Evolutionary conservation across 2,888 invertebrate species (phyloP).

Genomic region (Cybosia mesomella): DNA sequence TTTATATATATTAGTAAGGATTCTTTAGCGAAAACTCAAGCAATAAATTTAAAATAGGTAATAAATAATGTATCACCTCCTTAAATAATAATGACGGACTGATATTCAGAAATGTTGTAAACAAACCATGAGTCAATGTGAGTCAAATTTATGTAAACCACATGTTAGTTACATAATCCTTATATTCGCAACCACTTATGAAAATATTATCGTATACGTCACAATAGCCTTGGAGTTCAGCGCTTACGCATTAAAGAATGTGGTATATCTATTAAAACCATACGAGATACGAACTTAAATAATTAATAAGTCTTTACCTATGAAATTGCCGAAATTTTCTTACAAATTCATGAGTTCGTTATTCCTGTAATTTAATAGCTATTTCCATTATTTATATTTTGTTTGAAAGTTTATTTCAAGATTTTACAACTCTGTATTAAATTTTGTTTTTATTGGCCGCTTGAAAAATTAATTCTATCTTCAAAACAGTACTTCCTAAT

Average conservation of each 20-base stretch:
- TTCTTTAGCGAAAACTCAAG: neutral
- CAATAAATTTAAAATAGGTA: neutral
- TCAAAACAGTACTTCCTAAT: too few relatives aligned
- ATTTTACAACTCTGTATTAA: too few relatives aligned
- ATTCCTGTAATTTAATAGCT: too few relatives aligned
- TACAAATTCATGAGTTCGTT: too few relatives aligned
- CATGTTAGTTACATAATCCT: slow-evolving; percentile 16
- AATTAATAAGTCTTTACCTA: too few relatives aligned
- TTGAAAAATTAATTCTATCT: too few relatives aligned
- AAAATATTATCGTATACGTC: slow-evolving; percentile 1
- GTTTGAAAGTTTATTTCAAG: too few relatives aligned
- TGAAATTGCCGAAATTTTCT: too few relatives aligned
- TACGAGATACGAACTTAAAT: neutral
- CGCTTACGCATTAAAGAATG: neutral
- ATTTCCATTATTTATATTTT: too few relatives aligned
- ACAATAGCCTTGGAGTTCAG: neutral
- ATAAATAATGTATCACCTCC: slow-evolving; percentile 7
- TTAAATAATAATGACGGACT: slow-evolving; percentile 8
- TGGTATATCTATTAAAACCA: neutral
- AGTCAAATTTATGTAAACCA: slow-evolving; percentile 22
- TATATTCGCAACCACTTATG: slow-evolving; percentile 9
- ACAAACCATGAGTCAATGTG: slow-evolving; percentile 16
- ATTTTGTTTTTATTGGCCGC: too few relatives aligned
- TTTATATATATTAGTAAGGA: too few relatives aligned
- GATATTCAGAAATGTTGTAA: slow-evolving; percentile 18